Percentiles rank a stretch among this genome's conserved stretches.
Evolutionary conservation across 2,797 vertebrate genomes (phyloP).

Genomic region (Arnoldichthys spilopterus): DNA sequence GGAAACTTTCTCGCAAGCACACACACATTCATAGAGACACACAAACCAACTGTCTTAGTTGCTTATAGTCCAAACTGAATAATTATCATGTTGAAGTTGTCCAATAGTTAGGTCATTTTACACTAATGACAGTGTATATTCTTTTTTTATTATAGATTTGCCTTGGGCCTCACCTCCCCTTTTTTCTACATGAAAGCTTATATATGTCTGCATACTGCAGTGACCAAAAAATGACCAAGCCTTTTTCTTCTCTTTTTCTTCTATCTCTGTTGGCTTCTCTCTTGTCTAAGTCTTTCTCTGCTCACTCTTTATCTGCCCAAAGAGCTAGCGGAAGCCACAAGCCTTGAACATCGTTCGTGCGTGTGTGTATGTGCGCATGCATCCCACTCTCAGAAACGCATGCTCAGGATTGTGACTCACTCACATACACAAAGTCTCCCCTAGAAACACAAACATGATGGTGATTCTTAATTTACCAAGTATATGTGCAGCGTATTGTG

Average conservation of each 20-base stretch:
- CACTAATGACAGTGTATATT: conserved; percentile 32
- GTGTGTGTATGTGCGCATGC: conserved; percentile 25
- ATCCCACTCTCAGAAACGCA: conserved; percentile 4
- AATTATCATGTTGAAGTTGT: conserved; percentile 12
- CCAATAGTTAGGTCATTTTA: conserved; percentile 1
- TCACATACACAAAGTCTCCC: background rate
- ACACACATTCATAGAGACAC: background rate
- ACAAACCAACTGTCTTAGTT: conserved; percentile 2
- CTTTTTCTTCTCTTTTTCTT: background rate
- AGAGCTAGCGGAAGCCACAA: conserved; percentile 77
- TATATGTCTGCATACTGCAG: background rate
- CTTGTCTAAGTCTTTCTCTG: background rate
- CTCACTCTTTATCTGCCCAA: conserved; percentile 40
- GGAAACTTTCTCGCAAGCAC: conserved; percentile 57
- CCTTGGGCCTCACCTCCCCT: background rate
- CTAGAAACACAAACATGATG: conserved; percentile 9
- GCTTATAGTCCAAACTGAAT: background rate
- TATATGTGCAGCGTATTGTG: background rate
- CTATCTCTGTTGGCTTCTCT: conserved; percentile 30
- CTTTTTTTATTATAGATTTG: conserved; percentile 31
- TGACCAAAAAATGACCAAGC: background rate
- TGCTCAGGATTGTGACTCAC: conserved; percentile 17
- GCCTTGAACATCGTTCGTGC: conserved; percentile 50
- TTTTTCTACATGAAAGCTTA: background rate
- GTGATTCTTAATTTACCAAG: background rate